Evolutionary conservation across 2,797 vertebrate genomes (phyloP).

Genomic region (Megaceryle alcyon): DNA sequence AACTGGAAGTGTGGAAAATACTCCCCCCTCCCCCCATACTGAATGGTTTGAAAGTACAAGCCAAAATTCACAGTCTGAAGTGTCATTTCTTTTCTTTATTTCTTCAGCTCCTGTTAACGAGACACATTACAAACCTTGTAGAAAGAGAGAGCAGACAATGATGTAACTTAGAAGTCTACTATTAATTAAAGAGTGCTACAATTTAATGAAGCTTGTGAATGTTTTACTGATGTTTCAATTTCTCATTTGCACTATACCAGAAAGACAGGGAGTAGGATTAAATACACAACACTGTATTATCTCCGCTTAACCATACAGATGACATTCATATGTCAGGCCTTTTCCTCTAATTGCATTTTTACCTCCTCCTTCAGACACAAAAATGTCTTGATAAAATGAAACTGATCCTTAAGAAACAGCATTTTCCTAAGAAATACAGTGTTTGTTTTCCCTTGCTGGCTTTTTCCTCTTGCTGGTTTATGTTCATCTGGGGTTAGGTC

Average conservation of each 20-base stretch:
- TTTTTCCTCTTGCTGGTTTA: background rate
- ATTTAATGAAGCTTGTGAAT: slow-evolving; percentile 52
- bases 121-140: background rate
- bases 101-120: background rate
- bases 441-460: background rate
- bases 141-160: slow-evolving; percentile 10
- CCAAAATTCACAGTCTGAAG: background rate
- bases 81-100: background rate
- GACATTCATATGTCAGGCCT: slow-evolving; percentile 44
- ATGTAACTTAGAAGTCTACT: background rate
- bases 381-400: slow-evolving; percentile 59
- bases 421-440: slow-evolving; percentile 58
- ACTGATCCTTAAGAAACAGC: slow-evolving; percentile 44
- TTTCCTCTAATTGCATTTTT: slow-evolving; percentile 65
- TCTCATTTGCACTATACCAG: slow-evolving; percentile 47
- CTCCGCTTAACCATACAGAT: slow-evolving; percentile 58
- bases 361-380: slow-evolving; percentile 67
- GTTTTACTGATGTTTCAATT: slow-evolving; percentile 59
- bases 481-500: background rate
- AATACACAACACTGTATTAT: slow-evolving; percentile 43
- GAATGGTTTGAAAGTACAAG: background rate
- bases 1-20: background rate
- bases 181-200: slow-evolving; percentile 39
- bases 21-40: too few species aligned
- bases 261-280: slow-evolving; percentile 42